A percentile compares a stretch with the other conserved stretches of the same genome.
phyloP scores from a whole-genome alignment of 2,888 invertebrate species.

The Amblyjoppa fuscipennis region DNA sequence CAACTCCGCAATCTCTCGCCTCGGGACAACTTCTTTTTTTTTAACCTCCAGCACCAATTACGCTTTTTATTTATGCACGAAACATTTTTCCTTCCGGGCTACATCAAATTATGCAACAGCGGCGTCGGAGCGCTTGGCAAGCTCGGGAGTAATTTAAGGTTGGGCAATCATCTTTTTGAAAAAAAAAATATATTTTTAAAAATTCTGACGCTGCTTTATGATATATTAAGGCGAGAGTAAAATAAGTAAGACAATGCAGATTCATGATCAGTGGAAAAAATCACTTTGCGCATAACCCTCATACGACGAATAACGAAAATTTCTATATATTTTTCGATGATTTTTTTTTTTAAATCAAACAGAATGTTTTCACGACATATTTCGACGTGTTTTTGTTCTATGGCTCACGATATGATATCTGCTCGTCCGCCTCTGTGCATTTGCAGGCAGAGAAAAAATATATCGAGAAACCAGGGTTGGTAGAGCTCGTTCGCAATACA shows the following conservation, averaged over 20 bases:
- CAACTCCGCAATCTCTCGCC: constrained; percentile 33
- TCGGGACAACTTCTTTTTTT: constrained; percentile 11
- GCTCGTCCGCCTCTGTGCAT: background rate
- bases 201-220: background rate
- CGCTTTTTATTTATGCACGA: constrained; percentile 35
- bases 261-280: too few species aligned
- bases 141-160: too few species aligned
- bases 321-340: too few species aligned
- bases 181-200: background rate
- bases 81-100: background rate
- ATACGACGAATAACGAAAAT: too few species aligned
- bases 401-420: background rate
- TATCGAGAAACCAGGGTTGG: background rate
- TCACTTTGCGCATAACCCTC: too few species aligned
- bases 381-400: background rate
- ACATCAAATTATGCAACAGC: background rate
- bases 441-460: too few species aligned
- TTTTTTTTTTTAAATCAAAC: too few species aligned
- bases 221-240: background rate
- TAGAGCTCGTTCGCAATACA: background rate
- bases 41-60: constrained; percentile 34
- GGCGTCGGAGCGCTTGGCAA: too few species aligned
- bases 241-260: too few species aligned
- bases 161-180: too few species aligned
- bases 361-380: background rate